Evolutionary conservation across 2,113 vertebrate genomes (phyloP).

Genomic region (Mystacornis crossleyi): DNA sequence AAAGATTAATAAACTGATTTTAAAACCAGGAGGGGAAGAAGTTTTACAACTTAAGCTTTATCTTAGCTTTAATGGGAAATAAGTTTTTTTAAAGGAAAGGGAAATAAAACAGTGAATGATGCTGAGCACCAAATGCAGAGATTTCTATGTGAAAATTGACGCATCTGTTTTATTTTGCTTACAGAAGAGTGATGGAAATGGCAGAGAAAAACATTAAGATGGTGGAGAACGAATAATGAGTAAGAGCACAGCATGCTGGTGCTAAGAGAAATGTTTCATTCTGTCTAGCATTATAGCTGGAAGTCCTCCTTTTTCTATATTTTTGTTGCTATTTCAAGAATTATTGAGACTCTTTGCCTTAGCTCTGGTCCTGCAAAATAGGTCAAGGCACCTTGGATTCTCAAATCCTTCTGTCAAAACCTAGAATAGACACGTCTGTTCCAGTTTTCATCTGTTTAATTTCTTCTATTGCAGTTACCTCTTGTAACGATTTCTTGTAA

Average conservation of each 20-base stretch:
- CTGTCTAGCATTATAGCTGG: neutral
- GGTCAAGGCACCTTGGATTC: neutral
- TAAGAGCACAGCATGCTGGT: neutral
- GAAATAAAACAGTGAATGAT: neutral
- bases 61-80: neutral
- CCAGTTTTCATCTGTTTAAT: neutral
- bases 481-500: neutral
- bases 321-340: constrained; percentile 21
- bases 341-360: neutral
- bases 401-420: neutral
- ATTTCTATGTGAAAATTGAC: neutral
- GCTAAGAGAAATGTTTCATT: neutral
- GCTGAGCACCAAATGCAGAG: neutral
- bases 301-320: neutral
- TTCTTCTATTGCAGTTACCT: neutral
- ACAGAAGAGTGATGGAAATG: neutral
- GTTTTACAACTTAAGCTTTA: neutral
- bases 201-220: neutral
- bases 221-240: neutral
- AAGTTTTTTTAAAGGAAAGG: neutral
- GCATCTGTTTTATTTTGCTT: neutral
- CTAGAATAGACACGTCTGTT: neutral
- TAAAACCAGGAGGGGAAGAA: neutral
- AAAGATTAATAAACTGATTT: neutral
- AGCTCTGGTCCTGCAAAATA: neutral